A percentile compares a stretch with the other conserved stretches of the same genome.
Conservation (phyloP, 2,888 invertebrate species). For the Craniophora ligustri region DNA sequence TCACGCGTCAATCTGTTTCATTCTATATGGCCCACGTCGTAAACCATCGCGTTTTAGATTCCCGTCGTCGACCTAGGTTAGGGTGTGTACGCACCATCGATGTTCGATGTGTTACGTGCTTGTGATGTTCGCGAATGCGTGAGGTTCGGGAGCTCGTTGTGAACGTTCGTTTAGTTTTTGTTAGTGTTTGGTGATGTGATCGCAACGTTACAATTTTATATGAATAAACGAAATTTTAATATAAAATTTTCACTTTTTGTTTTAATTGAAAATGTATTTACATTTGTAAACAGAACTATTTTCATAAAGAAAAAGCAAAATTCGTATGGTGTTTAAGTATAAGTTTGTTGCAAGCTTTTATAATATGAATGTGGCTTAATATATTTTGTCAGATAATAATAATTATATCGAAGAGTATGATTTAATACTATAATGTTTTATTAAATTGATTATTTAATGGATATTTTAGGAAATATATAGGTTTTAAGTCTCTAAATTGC, state of each 20-base stretch:
- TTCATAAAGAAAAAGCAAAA: neutral
- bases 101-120: neutral
- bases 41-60: conserved; percentile 41
- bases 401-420: too few species aligned
- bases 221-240: too few species aligned
- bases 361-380: too few species aligned
- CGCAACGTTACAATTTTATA: too few species aligned
- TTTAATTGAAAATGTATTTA: neutral
- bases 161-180: neutral
- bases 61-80: conserved; percentile 8
- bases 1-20: conserved; percentile 58
- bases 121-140: neutral
- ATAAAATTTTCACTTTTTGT: too few species aligned
- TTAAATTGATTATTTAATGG: neutral
- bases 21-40: conserved; percentile 53
- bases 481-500: neutral
- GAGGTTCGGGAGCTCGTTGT: neutral
- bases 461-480: conserved; percentile 5
- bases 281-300: neutral
- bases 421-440: neutral
- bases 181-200: neutral
- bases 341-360: too few species aligned
- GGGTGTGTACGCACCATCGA: neutral
- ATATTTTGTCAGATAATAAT: too few species aligned
- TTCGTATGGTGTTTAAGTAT: too few species aligned